Percentiles rank a stretch among this genome's conserved stretches.
Evolutionary conservation across 1,140 invertebrate genomes (phyloP).

Genomic region (Solenopsis fugax): DNA sequence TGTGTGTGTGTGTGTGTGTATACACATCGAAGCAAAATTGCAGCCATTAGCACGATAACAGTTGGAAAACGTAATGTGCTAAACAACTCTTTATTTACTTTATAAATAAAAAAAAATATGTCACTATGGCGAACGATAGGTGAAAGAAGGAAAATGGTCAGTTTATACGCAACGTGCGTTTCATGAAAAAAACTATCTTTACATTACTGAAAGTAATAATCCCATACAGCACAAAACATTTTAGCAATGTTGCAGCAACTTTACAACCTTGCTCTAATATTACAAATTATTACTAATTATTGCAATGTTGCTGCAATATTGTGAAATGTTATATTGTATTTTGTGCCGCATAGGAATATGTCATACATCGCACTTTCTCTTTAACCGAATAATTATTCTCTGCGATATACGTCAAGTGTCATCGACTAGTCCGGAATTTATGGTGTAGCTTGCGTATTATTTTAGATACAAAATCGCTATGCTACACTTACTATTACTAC

Average conservation of each 20-base stretch:
- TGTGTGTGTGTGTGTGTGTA: neutral
- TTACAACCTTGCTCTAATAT: too few relatives aligned
- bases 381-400: conserved; percentile 10
- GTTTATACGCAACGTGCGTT: neutral
- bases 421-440: conserved; percentile 41
- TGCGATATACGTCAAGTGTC: neutral
- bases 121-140: neutral
- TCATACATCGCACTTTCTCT: neutral
- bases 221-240: too few relatives aligned
- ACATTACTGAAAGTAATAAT: conserved; percentile 52
- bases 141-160: neutral
- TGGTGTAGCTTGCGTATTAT: conserved; percentile 43
- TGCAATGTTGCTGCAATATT: too few relatives aligned
- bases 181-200: neutral
- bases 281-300: too few relatives aligned
- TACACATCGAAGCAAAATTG: neutral
- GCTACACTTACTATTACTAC: conserved; percentile 37
- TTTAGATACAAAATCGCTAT: conserved; percentile 53
- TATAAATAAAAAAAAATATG: neutral
- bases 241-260: too few relatives aligned
- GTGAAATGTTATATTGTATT: too few relatives aligned
- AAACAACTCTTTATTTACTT: neutral
- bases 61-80: neutral
- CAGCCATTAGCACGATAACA: neutral
- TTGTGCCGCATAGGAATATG: neutral